A percentile compares a stretch with the other conserved stretches of the same genome.
These are phyloP conservation scores for Carposina sasakii DNA, from an alignment of 1,140 invertebrate species.

Conservation along the genomic window DNA sequence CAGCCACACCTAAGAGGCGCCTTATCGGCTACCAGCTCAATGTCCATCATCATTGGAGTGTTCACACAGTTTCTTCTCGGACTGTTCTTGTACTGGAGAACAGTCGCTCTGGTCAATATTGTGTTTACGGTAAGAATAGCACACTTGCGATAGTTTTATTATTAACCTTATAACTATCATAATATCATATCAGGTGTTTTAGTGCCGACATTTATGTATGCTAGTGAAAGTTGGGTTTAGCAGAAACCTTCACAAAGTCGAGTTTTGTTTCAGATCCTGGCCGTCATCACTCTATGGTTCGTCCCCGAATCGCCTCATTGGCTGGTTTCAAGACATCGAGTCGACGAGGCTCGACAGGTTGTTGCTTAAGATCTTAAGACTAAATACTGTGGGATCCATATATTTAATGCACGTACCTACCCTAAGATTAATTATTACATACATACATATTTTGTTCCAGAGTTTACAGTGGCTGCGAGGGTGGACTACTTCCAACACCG, in stretches of 20 bases:
- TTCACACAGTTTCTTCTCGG: slow-evolving; percentile 81
- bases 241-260: not conserved
- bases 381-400: too few species aligned
- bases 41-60: slow-evolving; percentile 81
- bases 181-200: not conserved
- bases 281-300: slow-evolving; percentile 77
- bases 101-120: slow-evolving; percentile 78
- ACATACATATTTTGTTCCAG: slow-evolving; percentile 68
- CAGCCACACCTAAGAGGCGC: slow-evolving; percentile 83
- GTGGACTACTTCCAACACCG: slow-evolving; percentile 72
- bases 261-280: slow-evolving; percentile 35
- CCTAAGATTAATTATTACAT: slow-evolving; percentile 11
- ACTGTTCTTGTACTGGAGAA: slow-evolving; percentile 79
- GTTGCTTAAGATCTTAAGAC: too few species aligned
- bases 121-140: slow-evolving; percentile 73
- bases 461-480: slow-evolving; percentile 79
- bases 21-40: slow-evolving; percentile 80
- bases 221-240: not conserved
- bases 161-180: too few species aligned
- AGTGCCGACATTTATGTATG: not conserved
- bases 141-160: not conserved
- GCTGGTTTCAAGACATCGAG: slow-evolving; percentile 76
- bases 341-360: slow-evolving; percentile 74
- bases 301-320: slow-evolving; percentile 87
- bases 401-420: too few species aligned